Conservation (phyloP, 1,140 invertebrate genomes). For the Tetramorium parvispinum region DNA sequence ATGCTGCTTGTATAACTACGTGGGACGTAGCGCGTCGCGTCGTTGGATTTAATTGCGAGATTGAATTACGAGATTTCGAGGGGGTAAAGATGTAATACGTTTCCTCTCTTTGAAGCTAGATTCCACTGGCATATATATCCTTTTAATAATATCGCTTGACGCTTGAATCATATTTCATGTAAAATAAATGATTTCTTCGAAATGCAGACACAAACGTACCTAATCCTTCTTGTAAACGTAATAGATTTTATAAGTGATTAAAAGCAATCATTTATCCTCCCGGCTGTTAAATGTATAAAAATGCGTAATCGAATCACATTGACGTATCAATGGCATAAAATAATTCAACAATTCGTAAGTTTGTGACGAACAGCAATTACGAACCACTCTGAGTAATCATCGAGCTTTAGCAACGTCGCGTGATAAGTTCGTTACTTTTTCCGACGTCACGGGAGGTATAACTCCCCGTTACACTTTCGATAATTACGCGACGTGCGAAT, state of each 20-base stretch:
- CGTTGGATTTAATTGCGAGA: neutral
- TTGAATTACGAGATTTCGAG: neutral
- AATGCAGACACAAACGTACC: neutral
- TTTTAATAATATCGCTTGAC: neutral
- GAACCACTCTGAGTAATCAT: neutral
- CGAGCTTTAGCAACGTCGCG: neutral
- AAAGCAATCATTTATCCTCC: neutral
- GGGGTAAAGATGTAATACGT: neutral
- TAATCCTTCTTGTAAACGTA: neutral
- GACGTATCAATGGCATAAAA: neutral
- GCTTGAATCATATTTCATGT: neutral
- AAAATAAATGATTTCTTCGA: neutral
- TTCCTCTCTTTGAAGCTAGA: neutral
- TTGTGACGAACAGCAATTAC: neutral
- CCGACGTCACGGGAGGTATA: neutral
- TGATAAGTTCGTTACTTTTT: neutral
- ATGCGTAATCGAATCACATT: neutral
- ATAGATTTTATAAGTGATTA: neutral
- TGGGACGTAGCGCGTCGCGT: neutral
- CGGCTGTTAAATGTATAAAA: neutral
- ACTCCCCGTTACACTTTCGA: neutral
- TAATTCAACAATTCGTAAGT: neutral
- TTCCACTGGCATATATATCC: neutral
- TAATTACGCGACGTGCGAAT: slow-evolving; percentile 29
- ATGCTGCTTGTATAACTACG: slow-evolving; percentile 16